Percentiles rank a stretch among this genome's conserved stretches.
phyloP scores from a whole-genome alignment of 2,888 invertebrate genomes.

The Girardia tigrina region DNA sequence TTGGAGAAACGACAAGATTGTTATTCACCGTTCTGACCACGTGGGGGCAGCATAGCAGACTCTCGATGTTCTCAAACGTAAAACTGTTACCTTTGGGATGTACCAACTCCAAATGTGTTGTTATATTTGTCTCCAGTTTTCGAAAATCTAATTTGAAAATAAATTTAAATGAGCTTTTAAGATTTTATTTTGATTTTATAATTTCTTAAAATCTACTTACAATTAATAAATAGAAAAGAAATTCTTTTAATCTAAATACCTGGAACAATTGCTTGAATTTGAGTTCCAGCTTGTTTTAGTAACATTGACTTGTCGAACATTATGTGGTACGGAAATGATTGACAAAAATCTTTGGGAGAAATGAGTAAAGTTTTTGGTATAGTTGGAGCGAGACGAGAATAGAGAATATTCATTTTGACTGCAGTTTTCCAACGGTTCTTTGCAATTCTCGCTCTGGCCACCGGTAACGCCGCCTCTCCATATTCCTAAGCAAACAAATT shows the following conservation, averaged over 20 bases:
- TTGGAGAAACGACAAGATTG: neutral
- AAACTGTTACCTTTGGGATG: neutral
- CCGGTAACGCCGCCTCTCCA: slow-evolving; percentile 41
- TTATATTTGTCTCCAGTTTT: neutral
- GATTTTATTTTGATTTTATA: too few relatives aligned
- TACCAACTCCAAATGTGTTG: neutral
- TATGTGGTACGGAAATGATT: neutral
- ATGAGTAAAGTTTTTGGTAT: slow-evolving; percentile 8
- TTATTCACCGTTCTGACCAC: neutral
- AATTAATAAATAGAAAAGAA: neutral
- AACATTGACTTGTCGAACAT: neutral
- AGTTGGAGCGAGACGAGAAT: slow-evolving; percentile 38
- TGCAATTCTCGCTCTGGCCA: slow-evolving; percentile 39
- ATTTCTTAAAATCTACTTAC: neutral
- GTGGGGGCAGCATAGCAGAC: neutral
- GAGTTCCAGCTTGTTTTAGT: slow-evolving; percentile 6
- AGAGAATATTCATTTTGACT: slow-evolving; percentile 40
- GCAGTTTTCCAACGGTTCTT: slow-evolving; percentile 41
- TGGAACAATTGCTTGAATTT: slow-evolving; percentile 7
- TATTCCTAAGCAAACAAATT: too few relatives aligned
- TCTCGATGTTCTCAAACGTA: neutral
- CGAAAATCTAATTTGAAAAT: neutral
- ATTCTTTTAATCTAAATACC: neutral
- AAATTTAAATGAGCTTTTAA: too few relatives aligned
- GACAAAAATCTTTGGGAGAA: neutral